Conservation (phyloP, 2,797 vertebrate species). For the Neomorphus geoffroyi region DNA sequence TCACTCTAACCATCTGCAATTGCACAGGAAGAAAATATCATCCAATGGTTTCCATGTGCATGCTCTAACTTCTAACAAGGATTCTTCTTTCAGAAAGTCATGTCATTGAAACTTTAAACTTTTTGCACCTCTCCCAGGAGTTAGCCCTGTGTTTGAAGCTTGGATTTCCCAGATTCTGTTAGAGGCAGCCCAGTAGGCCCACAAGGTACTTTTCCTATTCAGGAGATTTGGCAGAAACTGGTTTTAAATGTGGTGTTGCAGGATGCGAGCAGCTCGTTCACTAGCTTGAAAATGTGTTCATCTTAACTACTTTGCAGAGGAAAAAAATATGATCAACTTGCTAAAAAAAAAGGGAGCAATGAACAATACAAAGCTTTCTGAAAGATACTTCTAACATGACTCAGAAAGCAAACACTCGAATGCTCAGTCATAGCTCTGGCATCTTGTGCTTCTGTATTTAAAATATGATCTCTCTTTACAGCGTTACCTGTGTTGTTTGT, state of each 20-base stretch:
- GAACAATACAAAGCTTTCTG: not conserved
- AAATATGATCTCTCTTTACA: not conserved
- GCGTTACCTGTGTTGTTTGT: not conserved
- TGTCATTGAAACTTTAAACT: not conserved
- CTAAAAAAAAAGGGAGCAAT: not conserved
- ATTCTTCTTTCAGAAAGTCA: not conserved
- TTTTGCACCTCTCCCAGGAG: not conserved
- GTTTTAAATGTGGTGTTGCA: not conserved
- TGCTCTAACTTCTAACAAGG: not conserved
- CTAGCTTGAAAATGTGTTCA: not conserved
- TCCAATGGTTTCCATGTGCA: not conserved
- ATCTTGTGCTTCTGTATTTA: not conserved
- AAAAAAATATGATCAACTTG: not conserved
- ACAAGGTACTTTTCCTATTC: fast-evolving
- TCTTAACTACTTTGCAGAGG: not conserved
- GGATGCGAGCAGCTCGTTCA: not conserved
- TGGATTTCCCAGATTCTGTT: not conserved
- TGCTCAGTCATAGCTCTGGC: not conserved
- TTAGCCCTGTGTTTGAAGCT: not conserved
- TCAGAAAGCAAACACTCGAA: not conserved
- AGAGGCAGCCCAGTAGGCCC: not conserved
- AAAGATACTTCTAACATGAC: not conserved
- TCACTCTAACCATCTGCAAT: not conserved
- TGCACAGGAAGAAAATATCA: not conserved
- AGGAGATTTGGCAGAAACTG: not conserved